A percentile compares a stretch with the other conserved stretches of the same genome.
These are phyloP conservation scores for Aspidiotus rigidus DNA, from an alignment of 2,888 invertebrate genomes.

Conservation along the genomic window DNA sequence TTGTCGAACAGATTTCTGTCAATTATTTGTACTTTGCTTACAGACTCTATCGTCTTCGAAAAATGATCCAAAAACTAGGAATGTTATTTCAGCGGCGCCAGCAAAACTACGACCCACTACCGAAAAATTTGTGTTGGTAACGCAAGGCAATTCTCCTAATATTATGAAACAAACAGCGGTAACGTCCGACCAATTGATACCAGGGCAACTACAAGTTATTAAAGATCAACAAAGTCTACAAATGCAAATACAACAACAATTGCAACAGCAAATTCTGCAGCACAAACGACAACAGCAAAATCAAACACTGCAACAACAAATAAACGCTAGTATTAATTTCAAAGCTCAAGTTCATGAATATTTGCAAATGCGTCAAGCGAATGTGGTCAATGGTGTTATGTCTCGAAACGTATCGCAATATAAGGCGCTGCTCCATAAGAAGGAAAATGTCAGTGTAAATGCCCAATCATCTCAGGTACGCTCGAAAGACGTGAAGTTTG, in stretches of 20 bases:
- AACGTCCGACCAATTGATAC: conserved; percentile 14
- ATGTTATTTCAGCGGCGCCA: conserved; percentile 1
- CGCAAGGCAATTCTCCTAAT: conserved; percentile 15
- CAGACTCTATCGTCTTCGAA: conserved; percentile 21
- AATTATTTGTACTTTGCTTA: not conserved
- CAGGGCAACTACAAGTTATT: conserved; percentile 34
- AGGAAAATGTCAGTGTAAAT: conserved; percentile 1
- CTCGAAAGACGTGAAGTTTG: not conserved
- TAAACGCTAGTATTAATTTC: conserved; percentile 25
- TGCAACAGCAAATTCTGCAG: conserved; percentile 32
- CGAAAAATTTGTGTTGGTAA: not conserved
- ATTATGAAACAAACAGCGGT: conserved; percentile 16
- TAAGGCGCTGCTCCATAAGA: conserved; percentile 22
- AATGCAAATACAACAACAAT: conserved; percentile 32
- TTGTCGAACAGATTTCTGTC: too few relatives aligned
- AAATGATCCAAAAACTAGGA: conserved; percentile 20
- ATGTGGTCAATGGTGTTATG: conserved; percentile 14
- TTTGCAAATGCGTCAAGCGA: conserved; percentile 28
- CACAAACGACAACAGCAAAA: conserved; percentile 27
- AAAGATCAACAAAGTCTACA: conserved; percentile 34
- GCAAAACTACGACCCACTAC: conserved; percentile 10
- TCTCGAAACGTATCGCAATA: conserved; percentile 17
- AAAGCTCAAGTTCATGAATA: conserved; percentile 32
- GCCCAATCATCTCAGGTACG: conserved; percentile 15
- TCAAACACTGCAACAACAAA: conserved; percentile 21